Evolutionary conservation across 2,888 invertebrate genomes (phyloP).

Genomic region (Choreutis nemorana): DNA sequence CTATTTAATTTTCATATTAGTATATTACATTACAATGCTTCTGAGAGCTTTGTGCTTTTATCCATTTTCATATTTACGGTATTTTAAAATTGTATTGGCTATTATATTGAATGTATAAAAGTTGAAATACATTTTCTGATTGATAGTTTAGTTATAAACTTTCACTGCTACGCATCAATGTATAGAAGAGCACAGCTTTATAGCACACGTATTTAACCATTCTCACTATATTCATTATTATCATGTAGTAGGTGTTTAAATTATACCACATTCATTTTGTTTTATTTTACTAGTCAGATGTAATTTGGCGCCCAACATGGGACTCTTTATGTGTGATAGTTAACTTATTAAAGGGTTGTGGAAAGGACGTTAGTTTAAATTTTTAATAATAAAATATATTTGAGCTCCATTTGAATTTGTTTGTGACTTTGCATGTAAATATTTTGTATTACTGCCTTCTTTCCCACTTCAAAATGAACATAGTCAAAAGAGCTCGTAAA

Average conservation of each 20-base stretch:
- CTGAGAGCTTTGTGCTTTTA: too few species aligned
- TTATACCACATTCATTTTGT: slow-evolving; percentile 1
- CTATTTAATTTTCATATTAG: too few species aligned
- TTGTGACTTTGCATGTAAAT: slow-evolving; percentile 12
- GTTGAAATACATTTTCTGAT: too few species aligned
- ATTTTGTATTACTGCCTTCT: slow-evolving; percentile 5
- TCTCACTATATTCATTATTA: slow-evolving; percentile 14
- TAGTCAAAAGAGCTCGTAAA: slow-evolving; percentile 25
- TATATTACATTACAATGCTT: too few species aligned
- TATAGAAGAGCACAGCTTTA: slow-evolving; percentile 28
- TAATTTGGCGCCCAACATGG: slow-evolving; percentile 13
- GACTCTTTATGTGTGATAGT: slow-evolving; percentile 12
- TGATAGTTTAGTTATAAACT: slow-evolving; percentile 6
- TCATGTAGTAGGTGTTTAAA: too few species aligned
- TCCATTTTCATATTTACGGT: too few species aligned
- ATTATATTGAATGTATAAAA: too few species aligned
- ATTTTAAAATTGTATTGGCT: too few species aligned
- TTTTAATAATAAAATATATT: slow-evolving; percentile 10
- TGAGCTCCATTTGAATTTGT: slow-evolving; percentile 32
- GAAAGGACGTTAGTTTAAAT: slow-evolving; percentile 31
- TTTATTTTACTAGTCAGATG: slow-evolving; percentile 13
- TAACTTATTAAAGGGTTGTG: slow-evolving; percentile 53
- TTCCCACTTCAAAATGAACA: slow-evolving; percentile 12
- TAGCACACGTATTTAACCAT: slow-evolving; percentile 21
- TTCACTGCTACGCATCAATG: slow-evolving; percentile 23